These are phyloP conservation scores for Bathynomus jamesi DNA, from an alignment of 1,140 invertebrate species.

Conservation along the genomic window DNA sequence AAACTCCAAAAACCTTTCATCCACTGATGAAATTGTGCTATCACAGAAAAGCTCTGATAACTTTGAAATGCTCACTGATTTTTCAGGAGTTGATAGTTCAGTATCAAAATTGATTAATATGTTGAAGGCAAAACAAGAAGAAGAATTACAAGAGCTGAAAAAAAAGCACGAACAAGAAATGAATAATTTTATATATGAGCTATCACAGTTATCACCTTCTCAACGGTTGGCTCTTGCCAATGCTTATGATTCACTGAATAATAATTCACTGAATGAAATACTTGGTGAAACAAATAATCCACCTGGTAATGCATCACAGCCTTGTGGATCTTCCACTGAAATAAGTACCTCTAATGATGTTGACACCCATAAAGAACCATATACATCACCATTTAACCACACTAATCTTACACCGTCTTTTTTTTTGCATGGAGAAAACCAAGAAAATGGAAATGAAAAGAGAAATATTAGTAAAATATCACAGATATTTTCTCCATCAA, in stretches of 20 bases:
- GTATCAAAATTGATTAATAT: not conserved
- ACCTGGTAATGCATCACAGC: not conserved
- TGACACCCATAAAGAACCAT: not conserved
- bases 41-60: no score
- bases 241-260: not conserved
- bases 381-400: slow-evolving; percentile 15
- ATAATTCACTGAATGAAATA: not conserved
- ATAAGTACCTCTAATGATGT: not conserved
- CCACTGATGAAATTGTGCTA: no score
- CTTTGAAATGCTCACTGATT: no score
- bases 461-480: slow-evolving; percentile 5
- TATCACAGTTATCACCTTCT: slow-evolving; percentile 9
- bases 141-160: slow-evolving; percentile 20
- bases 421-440: slow-evolving; percentile 12
- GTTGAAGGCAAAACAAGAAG: slow-evolving; percentile 11
- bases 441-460: not conserved
- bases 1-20: no score
- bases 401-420: slow-evolving; percentile 24
- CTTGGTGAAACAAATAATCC: not conserved
- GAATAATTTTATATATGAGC: slow-evolving; percentile 7
- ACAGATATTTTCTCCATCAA: slow-evolving; percentile 9
- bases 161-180: slow-evolving; percentile 15
- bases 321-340: no score
- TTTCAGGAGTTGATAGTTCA: no score
- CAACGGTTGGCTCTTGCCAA: slow-evolving; percentile 12